Percentiles rank a stretch among this genome's conserved stretches.
These are phyloP conservation scores for Pygoscelis antarcticus DNA, from an alignment of 2,113 vertebrate genomes.

Conservation along the genomic window DNA sequence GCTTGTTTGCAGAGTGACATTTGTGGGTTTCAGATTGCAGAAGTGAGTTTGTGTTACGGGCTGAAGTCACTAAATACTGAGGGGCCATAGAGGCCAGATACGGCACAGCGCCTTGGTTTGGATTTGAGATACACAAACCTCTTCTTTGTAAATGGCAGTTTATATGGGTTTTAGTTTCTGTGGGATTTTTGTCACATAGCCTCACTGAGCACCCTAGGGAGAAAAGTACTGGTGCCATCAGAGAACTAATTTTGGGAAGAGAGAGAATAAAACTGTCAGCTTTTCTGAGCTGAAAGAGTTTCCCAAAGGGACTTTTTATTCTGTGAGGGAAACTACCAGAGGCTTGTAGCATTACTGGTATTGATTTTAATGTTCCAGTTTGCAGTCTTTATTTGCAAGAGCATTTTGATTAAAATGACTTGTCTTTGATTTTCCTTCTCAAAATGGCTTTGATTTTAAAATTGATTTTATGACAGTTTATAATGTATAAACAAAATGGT, in stretches of 20 bases:
- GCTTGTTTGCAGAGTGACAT: neutral
- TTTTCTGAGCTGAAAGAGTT: neutral
- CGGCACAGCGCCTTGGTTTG: neutral
- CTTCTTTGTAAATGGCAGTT: neutral
- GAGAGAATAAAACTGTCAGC: neutral
- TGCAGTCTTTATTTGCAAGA: neutral
- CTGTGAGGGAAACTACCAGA: conserved; percentile 1
- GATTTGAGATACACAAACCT: neutral
- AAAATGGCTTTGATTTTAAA: neutral
- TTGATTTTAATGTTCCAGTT: conserved; percentile 9
- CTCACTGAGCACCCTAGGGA: neutral
- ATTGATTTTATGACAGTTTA: neutral
- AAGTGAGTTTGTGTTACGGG: neutral
- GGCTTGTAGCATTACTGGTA: neutral
- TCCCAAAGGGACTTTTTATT: neutral
- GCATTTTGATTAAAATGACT: neutral
- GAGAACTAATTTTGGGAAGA: neutral
- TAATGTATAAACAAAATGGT: neutral
- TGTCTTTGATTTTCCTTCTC: neutral
- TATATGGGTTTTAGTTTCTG: neutral
- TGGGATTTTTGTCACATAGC: neutral
- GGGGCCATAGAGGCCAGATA: neutral
- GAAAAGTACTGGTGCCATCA: neutral
- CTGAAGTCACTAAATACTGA: neutral
- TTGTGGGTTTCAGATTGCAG: neutral